These are phyloP conservation scores for Pteropus alecto DNA, from an alignment of 2,113 vertebrate genomes.

Conservation along the genomic window DNA sequence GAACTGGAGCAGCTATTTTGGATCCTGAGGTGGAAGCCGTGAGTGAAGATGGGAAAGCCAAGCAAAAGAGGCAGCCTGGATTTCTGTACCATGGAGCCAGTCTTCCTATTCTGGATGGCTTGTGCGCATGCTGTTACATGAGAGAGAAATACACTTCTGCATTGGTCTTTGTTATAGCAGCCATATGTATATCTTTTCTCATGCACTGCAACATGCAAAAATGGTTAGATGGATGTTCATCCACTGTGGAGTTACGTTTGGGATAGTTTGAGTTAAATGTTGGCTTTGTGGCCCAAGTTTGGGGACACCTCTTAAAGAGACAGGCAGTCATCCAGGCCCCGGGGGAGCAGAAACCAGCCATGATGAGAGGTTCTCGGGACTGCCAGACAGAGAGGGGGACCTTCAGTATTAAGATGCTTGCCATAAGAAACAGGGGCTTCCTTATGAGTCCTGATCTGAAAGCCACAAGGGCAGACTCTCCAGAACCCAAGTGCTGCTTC, in stretches of 20 bases:
- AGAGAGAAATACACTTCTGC: not conserved
- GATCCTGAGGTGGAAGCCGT: not conserved
- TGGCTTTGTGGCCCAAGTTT: not conserved
- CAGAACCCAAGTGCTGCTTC: not conserved
- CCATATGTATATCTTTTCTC: not conserved
- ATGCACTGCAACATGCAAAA: accelerated
- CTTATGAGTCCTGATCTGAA: not conserved
- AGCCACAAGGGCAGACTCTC: not conserved
- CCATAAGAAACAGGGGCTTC: not conserved
- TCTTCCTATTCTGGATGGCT: not conserved
- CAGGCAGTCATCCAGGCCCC: not conserved
- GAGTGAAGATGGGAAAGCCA: not conserved
- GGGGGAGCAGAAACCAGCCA: not conserved
- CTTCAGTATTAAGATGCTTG: not conserved
- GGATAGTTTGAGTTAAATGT: not conserved
- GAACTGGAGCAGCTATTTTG: not conserved
- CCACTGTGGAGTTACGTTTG: not conserved
- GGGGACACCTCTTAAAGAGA: not conserved
- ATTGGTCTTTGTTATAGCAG: not conserved
- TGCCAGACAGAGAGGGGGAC: not conserved
- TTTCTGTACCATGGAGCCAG: not conserved
- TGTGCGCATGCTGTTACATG: accelerated
- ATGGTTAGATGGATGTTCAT: not conserved
- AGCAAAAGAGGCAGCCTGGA: not conserved
- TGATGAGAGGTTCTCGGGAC: not conserved